Base-by-base conservation (phyloP, 1,140 invertebrate species). In the Drosophila ohnishii region DNA sequence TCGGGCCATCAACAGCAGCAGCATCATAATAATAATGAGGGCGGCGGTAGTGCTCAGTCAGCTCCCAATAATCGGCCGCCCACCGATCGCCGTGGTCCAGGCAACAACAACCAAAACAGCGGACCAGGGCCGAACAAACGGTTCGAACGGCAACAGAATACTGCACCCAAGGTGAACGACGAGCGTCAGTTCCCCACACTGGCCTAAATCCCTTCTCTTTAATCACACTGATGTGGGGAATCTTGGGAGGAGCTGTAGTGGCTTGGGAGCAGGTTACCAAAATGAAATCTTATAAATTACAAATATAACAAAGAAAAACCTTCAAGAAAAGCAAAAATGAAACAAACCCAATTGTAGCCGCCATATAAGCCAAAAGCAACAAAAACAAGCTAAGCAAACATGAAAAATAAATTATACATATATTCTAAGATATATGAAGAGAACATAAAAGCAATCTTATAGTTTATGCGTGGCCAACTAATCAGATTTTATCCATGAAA, bases 181-280 rank as follows among this genome's bases (percentile, higher is more conserved):
- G 97, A 97, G 93, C 95, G 96, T 90, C 97, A 98, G 93, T 98
- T 99, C 93, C 98, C 98, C 73, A 97, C 96, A 83, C 93, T 98
- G 90, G 95, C 96, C 51, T 87, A 87, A 89, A 40, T 10, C 32
- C 32, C 10, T 14, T 22, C 16, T 9, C 32, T 22, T 6, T 16
- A 35, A 9, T 22, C 34, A 22, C 51, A n/a, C 16, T 10, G 34
- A 55, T 37, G 19, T 19, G 13, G 34, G 34, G 13, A 37, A n/a
- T 25, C 13, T 22, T 55, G 0, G 16, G 8, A 16, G 69, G 35
- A 32, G 32, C 50, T 55, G 16, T 19, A 30, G 35, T n/a, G 55
- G 61, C 60, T 30, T 8, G 30, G 45, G 13, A 71, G 65, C 66
- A 62, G 51, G 65, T 76, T 69, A 77, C 75, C 73, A 77, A 78